These are phyloP conservation scores for Oryzias dopingdopingensis DNA, from an alignment of 2,797 vertebrate species.

Conservation along the genomic window DNA sequence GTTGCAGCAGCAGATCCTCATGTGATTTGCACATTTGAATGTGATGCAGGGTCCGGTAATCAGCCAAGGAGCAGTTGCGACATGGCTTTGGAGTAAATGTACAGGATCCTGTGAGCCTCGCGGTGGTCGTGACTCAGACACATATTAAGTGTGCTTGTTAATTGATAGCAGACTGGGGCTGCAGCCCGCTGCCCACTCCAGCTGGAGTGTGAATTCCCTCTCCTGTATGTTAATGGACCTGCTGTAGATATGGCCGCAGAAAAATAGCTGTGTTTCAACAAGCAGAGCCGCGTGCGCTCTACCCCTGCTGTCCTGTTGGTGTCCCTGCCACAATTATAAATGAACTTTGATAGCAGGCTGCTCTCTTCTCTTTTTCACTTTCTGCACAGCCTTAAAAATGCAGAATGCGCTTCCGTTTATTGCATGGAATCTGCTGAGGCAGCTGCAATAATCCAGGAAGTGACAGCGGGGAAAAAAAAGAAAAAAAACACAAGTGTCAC, in stretches of 20 bases:
- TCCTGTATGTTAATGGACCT: slow-evolving; percentile 70
- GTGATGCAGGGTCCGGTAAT: slow-evolving; percentile 9
- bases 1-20: slow-evolving; percentile 14
- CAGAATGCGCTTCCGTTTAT: slow-evolving; percentile 56
- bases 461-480: slow-evolving; percentile 7
- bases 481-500: slow-evolving; percentile 40
- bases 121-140: slow-evolving; percentile 57
- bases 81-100: slow-evolving; percentile 45
- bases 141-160: slow-evolving; percentile 74
- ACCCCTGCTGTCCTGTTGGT: slow-evolving; percentile 57
- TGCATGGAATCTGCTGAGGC: slow-evolving; percentile 51
- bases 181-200: slow-evolving; percentile 64
- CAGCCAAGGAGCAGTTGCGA: slow-evolving; percentile 28
- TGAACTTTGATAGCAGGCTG: slow-evolving; percentile 68
- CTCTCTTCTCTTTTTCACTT: slow-evolving; percentile 20
- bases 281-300: slow-evolving; percentile 26
- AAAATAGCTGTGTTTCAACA: slow-evolving; percentile 40
- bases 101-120: slow-evolving; percentile 40
- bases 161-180: slow-evolving; percentile 71
- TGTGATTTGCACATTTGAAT: slow-evolving; percentile 12
- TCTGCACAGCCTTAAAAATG: slow-evolving; percentile 61
- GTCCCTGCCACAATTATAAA: slow-evolving; percentile 59
- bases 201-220: slow-evolving; percentile 73
- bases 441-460: slow-evolving; percentile 16
- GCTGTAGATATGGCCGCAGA: slow-evolving; percentile 54